These are phyloP conservation scores for Dipodomys stephensi DNA, from an alignment of 2,113 vertebrate species.

Conservation along the genomic window DNA sequence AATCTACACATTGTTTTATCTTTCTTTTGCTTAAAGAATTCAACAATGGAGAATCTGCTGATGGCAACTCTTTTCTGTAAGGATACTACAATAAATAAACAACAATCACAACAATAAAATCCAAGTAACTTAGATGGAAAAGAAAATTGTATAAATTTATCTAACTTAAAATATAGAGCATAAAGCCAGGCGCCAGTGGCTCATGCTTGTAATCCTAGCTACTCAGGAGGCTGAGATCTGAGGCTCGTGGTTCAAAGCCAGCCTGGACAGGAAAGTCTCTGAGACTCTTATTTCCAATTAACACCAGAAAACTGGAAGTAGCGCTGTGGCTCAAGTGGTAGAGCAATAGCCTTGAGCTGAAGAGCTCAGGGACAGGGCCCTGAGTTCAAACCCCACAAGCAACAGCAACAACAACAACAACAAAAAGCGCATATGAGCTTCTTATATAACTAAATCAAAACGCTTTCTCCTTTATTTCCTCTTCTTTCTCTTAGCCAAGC, in stretches of 20 bases:
- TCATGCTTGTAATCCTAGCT: too few species aligned
- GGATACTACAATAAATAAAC: background rate
- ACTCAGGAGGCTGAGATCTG: too few species aligned
- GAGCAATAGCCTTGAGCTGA: too few species aligned
- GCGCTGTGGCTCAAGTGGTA: too few species aligned
- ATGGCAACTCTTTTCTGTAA: background rate
- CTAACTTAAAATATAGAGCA: background rate
- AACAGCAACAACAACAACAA: too few species aligned
- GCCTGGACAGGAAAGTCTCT: too few species aligned
- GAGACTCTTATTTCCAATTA: too few species aligned
- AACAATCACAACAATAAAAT: background rate
- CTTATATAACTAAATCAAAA: background rate
- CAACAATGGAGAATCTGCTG: background rate
- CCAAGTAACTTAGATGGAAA: background rate
- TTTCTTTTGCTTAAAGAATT: background rate
- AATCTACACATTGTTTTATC: background rate
- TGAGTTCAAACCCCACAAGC: too few species aligned
- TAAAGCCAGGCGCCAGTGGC: too few species aligned
- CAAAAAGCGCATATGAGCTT: background rate
- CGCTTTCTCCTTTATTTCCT: background rate
- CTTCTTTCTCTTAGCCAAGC: conserved; percentile 5
- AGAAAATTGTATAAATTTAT: background rate
- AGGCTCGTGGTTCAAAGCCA: too few species aligned
- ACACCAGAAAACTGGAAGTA: too few species aligned
- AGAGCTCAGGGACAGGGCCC: too few species aligned